These are phyloP conservation scores for Biston betularia DNA, from an alignment of 2,888 invertebrate genomes.

Conservation along the genomic window DNA sequence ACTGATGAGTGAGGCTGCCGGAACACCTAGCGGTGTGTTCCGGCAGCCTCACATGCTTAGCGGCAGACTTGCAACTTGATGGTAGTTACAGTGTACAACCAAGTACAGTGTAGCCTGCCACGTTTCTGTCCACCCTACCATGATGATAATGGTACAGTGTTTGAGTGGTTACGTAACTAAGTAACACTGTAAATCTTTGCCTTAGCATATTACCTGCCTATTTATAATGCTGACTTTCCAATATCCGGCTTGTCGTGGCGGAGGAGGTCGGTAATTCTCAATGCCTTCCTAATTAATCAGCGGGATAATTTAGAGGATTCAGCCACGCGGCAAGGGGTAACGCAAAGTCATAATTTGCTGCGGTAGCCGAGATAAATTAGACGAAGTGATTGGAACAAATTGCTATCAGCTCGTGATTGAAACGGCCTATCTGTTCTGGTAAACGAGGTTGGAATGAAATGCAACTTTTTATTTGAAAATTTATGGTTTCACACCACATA, in stretches of 20 bases:
- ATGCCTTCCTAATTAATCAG: slow-evolving; percentile 42
- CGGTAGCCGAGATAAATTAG: slow-evolving; percentile 41
- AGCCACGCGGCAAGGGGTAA: slow-evolving; percentile 23
- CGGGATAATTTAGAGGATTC: slow-evolving; percentile 43
- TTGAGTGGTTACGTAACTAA: neutral
- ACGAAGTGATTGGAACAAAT: slow-evolving; percentile 43
- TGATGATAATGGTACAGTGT: no score
- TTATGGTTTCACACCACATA: no score
- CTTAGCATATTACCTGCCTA: neutral
- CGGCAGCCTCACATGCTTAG: no score
- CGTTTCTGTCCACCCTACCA: no score
- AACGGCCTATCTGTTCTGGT: slow-evolving; percentile 3
- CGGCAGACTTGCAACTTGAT: no score
- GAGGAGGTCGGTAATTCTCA: slow-evolving; percentile 39
- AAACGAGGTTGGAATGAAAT: neutral
- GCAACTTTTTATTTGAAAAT: neutral
- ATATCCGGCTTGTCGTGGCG: slow-evolving; percentile 27
- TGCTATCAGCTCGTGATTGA: slow-evolving; percentile 20
- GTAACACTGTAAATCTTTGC: slow-evolving; percentile 10
- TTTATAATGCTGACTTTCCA: slow-evolving; percentile 28
- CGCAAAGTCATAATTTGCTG: slow-evolving; percentile 39
- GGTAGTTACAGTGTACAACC: no score
- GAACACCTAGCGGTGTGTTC: no score
- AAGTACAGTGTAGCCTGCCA: no score
- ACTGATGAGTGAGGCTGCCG: no score